Evolutionary conservation across 2,888 invertebrate genomes (phyloP).

Genomic region (Sphaeridia pumilis): DNA sequence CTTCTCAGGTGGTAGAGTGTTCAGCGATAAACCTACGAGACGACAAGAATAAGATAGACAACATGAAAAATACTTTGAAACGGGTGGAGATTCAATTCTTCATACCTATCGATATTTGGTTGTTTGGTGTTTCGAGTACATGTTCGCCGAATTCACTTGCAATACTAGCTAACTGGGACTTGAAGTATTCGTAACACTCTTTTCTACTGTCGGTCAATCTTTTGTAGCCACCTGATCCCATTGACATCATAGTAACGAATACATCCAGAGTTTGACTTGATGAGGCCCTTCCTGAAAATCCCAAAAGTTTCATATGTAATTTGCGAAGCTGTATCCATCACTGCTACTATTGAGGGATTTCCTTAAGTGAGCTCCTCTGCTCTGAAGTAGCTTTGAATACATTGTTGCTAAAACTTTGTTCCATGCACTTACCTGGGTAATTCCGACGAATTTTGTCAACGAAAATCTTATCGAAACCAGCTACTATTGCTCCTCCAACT

Average conservation of each 20-base stretch:
- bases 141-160: constrained; percentile 49
- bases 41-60: background rate
- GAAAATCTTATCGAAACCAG: constrained; percentile 52
- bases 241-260: constrained; percentile 59
- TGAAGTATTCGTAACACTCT: constrained; percentile 49
- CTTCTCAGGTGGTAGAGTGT: constrained; percentile 36
- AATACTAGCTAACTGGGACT: constrained; percentile 46
- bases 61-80: background rate
- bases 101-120: constrained; percentile 57
- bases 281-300: constrained; percentile 53
- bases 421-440: constrained; percentile 59
- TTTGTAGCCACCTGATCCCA: constrained; percentile 55
- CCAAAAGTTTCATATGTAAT: background rate
- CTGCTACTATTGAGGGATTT: no score
- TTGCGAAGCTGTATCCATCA: no score
- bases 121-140: constrained; percentile 50
- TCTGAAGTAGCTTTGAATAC: no score
- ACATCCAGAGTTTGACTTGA: constrained; percentile 58
- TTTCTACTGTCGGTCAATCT: constrained; percentile 49
- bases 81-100: constrained; percentile 4
- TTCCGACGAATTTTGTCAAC: constrained; percentile 54
- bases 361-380: no score
- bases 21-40: constrained; percentile 15
- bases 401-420: no score
- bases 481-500: constrained; percentile 67